Evolutionary conservation across 2,888 invertebrate species (phyloP).

Genomic region (Melieria omissa): DNA sequence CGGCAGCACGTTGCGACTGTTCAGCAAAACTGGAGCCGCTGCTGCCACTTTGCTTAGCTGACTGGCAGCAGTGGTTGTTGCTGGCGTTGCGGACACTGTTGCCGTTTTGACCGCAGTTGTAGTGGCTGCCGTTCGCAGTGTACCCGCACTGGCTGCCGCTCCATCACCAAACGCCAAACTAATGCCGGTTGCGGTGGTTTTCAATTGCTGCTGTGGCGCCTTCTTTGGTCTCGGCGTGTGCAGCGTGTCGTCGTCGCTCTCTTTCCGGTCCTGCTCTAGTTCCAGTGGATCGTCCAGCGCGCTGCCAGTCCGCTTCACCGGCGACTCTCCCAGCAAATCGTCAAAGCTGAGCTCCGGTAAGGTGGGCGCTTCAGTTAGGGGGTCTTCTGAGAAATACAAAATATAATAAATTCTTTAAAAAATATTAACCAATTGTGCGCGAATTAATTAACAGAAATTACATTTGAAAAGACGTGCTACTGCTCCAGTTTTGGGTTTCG

Average conservation of each 20-base stretch:
- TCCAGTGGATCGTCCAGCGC: slow-evolving; percentile 38
- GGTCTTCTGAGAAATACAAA: slow-evolving; percentile 45
- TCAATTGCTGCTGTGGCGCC: slow-evolving; percentile 15
- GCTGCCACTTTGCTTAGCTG: slow-evolving; percentile 19
- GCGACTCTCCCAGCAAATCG: slow-evolving; percentile 54
- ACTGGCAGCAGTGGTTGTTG: slow-evolving; percentile 19
- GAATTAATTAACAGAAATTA: too few relatives aligned
- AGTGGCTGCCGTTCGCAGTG: slow-evolving; percentile 20
- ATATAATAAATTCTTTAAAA: too few relatives aligned
- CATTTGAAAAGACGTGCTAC: too few relatives aligned
- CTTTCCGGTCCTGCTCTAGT: slow-evolving; percentile 38
- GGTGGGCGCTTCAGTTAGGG: slow-evolving; percentile 52
- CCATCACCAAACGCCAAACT: slow-evolving; percentile 21
- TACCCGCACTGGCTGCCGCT: slow-evolving; percentile 25
- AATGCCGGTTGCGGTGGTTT: background rate
- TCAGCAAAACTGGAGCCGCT: slow-evolving; percentile 40
- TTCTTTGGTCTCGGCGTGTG: slow-evolving; percentile 56
- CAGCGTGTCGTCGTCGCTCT: slow-evolving; percentile 47
- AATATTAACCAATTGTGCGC: too few relatives aligned
- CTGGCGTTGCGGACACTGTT: slow-evolving; percentile 2
- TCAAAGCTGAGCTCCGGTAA: slow-evolving; percentile 59
- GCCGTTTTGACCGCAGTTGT: slow-evolving; percentile 31
- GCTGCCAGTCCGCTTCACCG: slow-evolving; percentile 42
- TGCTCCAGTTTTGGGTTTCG: too few relatives aligned
- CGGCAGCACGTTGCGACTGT: slow-evolving; percentile 45